A percentile compares a stretch with the other conserved stretches of the same genome.
phyloP scores from a whole-genome alignment of 2,888 invertebrate species.

The Lamellibrachia columna region DNA sequence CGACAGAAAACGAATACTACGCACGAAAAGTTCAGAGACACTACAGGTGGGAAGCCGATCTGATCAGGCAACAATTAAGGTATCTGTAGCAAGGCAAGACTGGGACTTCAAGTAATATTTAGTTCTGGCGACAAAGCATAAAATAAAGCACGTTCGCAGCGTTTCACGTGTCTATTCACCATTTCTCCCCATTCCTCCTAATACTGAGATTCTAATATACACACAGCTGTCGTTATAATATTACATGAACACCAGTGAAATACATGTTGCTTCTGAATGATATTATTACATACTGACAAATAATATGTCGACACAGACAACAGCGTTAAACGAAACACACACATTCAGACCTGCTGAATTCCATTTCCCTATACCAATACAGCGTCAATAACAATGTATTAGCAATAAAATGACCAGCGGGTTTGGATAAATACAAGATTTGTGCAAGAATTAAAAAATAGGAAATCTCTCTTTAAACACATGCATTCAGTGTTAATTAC shows the following conservation, averaged over 20 bases:
- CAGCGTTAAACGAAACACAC: neutral
- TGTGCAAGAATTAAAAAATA: neutral
- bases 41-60: neutral
- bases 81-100: neutral
- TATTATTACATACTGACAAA: neutral
- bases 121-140: neutral
- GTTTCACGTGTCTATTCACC: neutral
- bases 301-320: neutral
- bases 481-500: neutral
- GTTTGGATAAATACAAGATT: neutral
- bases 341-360: conserved; percentile 16
- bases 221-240: neutral
- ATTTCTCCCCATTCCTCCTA: neutral
- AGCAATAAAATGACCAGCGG: neutral
- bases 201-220: conserved; percentile 16
- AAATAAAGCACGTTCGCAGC: neutral
- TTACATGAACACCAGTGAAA: neutral
- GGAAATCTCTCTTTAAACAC: neutral
- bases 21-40: neutral
- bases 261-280: neutral
- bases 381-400: neutral
- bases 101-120: neutral
- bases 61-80: neutral
- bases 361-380: conserved; percentile 7
- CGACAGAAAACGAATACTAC: neutral